Percentiles rank a stretch among this genome's conserved stretches.
phyloP scores from a whole-genome alignment of 2,888 invertebrate species.

The Sicus ferrugineus region DNA sequence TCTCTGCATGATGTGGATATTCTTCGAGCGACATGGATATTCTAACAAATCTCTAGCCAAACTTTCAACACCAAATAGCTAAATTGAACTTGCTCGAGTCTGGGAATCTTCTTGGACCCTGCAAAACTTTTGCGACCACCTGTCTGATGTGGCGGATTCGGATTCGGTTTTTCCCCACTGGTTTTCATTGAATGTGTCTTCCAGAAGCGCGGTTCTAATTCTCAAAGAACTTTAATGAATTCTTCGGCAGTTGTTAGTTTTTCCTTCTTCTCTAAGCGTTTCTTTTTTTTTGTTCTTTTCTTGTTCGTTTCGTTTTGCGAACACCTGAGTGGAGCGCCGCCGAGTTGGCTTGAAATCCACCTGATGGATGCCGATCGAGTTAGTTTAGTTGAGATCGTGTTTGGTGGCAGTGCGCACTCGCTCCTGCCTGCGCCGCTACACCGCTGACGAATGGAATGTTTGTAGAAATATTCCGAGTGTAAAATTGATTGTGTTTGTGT shows the following conservation, averaged over 20 bases:
- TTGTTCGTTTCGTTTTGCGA: neutral
- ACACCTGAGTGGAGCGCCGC: conserved; percentile 36
- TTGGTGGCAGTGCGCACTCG: conserved; percentile 51
- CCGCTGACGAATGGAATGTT: too few species aligned
- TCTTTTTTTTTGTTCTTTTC: neutral
- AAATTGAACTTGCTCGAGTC: too few species aligned
- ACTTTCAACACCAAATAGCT: too few species aligned
- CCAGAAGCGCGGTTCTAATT: conserved; percentile 26
- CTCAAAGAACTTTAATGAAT: conserved; percentile 32
- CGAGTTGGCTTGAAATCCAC: conserved; percentile 53
- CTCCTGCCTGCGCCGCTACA: too few species aligned
- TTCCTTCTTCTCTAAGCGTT: neutral
- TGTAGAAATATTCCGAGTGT: neutral
- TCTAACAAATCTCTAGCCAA: too few species aligned
- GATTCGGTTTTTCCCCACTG: conserved; percentile 5
- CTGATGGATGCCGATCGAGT: conserved; percentile 60
- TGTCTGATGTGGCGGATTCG: conserved; percentile 6
- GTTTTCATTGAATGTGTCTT: conserved; percentile 24
- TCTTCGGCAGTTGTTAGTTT: conserved; percentile 28
- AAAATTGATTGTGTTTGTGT: neutral
- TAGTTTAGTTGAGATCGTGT: conserved; percentile 61
- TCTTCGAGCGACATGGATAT: too few species aligned
- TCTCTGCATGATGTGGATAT: too few species aligned
- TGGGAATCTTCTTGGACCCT: too few species aligned
- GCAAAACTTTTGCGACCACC: conserved; percentile 13